Base-by-base conservation (phyloP, 2,113 vertebrate species). In the Pachycephala philippinensis region DNA sequence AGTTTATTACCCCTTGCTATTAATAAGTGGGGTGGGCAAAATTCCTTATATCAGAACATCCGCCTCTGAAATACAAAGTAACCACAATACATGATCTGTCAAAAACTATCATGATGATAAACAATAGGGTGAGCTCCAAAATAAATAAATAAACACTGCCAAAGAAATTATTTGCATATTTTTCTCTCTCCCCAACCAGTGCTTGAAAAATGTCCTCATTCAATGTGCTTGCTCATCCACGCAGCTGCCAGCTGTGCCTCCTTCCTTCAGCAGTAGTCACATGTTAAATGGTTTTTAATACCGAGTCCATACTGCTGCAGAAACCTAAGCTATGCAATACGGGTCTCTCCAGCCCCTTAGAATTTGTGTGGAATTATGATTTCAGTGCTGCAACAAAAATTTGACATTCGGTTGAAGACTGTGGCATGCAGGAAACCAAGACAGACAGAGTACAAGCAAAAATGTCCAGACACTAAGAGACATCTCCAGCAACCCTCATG, bases 171-270 rank as follows among this genome's bases (percentile, higher is more conserved):
- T 97, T 97, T 97, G 95, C 97, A 96, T 96, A 93, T 96, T 97
- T 96, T 96, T 92, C 93, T 92, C 94, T 93, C 88, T 97, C 93
- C 92, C 92, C 93, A 96, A 96, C 92, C 97, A 97, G 93, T 89
- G 88, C 93, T 97, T 97, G 95, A 97, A 97, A 96, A 97, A 97
- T 97, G 94, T 97, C 86, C 95, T 95, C 92, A 92, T 94, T 96
- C 96, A 97, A 39, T 87, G 95, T 97, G 97, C 93, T 97, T 97
- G 97, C 95, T 97, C 97, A 97, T 96, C 97, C 97, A 97, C 95
- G 42, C 93, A 97, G 93, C 93, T 94, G 94, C 97, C 97, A 97
- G 97, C 96, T 97, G 97, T 96, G 96, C 94, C 84, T 96, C 26
- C 86, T 95, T 95, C 92, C 95, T 93, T 90, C 83, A 64, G 88